These are phyloP conservation scores for Thera britannica DNA, from an alignment of 2,888 invertebrate species.

Conservation along the genomic window DNA sequence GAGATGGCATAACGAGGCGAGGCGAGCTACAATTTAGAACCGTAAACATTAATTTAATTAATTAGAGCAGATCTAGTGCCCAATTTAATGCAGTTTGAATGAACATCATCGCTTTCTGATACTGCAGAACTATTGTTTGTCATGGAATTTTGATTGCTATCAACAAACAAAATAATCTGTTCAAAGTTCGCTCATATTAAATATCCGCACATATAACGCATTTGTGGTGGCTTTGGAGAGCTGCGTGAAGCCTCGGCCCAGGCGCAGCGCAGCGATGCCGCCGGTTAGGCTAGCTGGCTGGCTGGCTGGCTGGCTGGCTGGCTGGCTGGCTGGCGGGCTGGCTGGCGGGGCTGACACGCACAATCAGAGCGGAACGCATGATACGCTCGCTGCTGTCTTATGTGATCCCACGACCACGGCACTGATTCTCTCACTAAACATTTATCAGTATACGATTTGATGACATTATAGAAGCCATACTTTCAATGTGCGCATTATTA, in stretches of 20 bases:
- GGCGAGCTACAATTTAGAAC: conserved; percentile 16
- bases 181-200: not conserved
- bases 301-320: too few relatives aligned
- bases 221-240: too few relatives aligned
- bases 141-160: not conserved
- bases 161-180: not conserved
- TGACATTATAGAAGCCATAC: not conserved
- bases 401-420: conserved; percentile 39
- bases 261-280: conserved; percentile 3
- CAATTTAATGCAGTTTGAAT: conserved; percentile 4
- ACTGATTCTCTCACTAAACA: conserved; percentile 3
- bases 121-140: not conserved
- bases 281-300: too few relatives aligned
- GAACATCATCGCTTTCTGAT: not conserved
- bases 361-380: conserved; percentile 64
- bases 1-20: conserved; percentile 16
- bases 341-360: conserved; percentile 45
- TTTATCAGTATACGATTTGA: too few relatives aligned
- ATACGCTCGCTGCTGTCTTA: conserved; percentile 50
- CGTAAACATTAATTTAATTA: conserved; percentile 17
- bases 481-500: not conserved
- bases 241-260: too few relatives aligned
- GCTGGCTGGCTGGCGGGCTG: too few relatives aligned
- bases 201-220: too few relatives aligned
- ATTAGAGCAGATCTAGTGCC: conserved; percentile 2